Base-by-base conservation (phyloP, 2,888 invertebrate species). In the Cheilosia vulpina region DNA sequence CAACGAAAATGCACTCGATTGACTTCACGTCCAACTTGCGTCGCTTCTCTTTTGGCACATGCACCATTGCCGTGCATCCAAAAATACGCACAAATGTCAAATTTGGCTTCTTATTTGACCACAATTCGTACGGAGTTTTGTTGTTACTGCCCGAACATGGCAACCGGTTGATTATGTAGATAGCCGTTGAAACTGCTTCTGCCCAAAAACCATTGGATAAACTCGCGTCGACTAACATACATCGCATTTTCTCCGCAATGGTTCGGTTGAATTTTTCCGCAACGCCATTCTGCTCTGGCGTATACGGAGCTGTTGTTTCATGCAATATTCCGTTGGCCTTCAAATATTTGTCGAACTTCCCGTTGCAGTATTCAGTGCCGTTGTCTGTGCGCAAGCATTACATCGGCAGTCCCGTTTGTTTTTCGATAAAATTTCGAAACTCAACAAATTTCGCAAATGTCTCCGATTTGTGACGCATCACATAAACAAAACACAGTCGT, bases 1-100 rank as follows among this genome's bases (percentile, higher is more conserved):
- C 58, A 24, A 79, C 31, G 7, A 80, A 80, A 50, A 80, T 60
- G 45, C 72, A 80, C 24, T 65, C 80, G 52, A 47, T 58, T 19
- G 62, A 66, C 13, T 75, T 69, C 17, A 50, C n/a, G 34, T 75
- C 75, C 15, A 80, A 73, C 41, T 75, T 75, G 24, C 31, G 15
- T 19, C 81, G 69, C 55, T 75, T 68, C 47, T 60, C 63, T 9
- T 34, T 31, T 15, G 62, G 63, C 9, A 73, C 50, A 50, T 80
- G 73, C 43, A 73, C 80, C 66, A 66, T 72, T 11, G 80, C 80
- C 31, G 50, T 73, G 27, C 77, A 85, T n/a, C 68, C 72, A 53
- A 85, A 80, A 17, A n/a, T n/a, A n/a, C n/a, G n/a, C n/a, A n/a
- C n/a, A n/a, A n/a, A n/a, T n/a, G n/a, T n/a, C n/a, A n/a, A n/a